Percentiles rank a stretch among this genome's conserved stretches.
These are phyloP conservation scores for Microctonus hyperodae DNA, from an alignment of 2,888 invertebrate species.

Conservation along the genomic window DNA sequence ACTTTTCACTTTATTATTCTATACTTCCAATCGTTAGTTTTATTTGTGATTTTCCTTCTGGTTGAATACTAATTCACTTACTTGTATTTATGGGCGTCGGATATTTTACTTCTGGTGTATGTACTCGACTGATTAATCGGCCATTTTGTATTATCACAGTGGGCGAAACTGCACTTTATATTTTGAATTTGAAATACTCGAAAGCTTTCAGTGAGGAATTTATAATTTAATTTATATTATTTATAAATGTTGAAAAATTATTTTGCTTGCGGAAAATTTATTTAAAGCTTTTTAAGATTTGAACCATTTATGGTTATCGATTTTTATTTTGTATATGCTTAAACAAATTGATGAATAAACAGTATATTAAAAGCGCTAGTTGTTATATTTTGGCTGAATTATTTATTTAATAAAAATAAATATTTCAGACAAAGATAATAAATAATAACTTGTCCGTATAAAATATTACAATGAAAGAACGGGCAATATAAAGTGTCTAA, in stretches of 20 bases:
- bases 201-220: not conserved
- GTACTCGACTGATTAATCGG: not conserved
- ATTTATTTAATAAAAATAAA: not conserved
- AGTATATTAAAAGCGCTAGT: not conserved
- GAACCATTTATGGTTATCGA: not conserved
- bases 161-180: not conserved
- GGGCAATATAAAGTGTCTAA: not conserved
- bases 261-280: not conserved
- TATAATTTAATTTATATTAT: not conserved
- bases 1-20: conserved; percentile 9
- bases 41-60: conserved; percentile 7
- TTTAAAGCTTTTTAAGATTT: not conserved
- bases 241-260: not conserved
- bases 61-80: not conserved
- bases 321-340: not conserved
- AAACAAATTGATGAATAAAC: not conserved
- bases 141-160: not conserved
- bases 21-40: conserved; percentile 17
- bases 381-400: not conserved
- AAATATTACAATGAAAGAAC: conserved; percentile 12
- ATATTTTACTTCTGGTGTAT: not conserved
- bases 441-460: conserved; percentile 9
- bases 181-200: not conserved
- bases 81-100: not conserved
- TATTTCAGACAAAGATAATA: not conserved